Evolutionary conservation across 2,113 vertebrate genomes (phyloP), one percentile per base, ranked within the genome.

Genomic region (Sphaerodactylus townsendi): DNA sequence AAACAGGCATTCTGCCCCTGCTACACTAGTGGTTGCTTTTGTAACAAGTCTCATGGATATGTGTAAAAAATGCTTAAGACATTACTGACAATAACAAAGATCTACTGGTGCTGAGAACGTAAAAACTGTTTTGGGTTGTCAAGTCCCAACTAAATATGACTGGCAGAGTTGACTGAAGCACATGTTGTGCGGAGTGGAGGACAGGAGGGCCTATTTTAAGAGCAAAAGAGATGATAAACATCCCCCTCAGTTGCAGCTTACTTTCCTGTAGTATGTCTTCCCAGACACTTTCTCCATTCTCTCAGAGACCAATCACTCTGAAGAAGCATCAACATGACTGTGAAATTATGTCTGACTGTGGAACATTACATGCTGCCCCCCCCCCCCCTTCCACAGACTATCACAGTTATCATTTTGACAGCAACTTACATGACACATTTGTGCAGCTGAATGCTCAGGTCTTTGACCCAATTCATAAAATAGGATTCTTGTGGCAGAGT

Each of bases 391-490:
- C 86, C 91, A 37, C 82, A 82, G 70, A 59, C 91, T 86, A 90
- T 69, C 83, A 35, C 76, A 88, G 88, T 85, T 87, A 87, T 86
- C 93, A 92, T 95, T 92, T 91, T 94, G 81, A 93, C 68, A 91
- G 83, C 83, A 81, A 90, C 93, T 94, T 93, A 91, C 90, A 56
- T 1, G 50, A 77, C 0, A 73, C 2, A 85, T 81, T 83, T 77
- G 79, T 89, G 91, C 68, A 86, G 46, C 76, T 79, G 69, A 87
- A 88, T 89, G 87, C 86, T 89, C 92, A 92, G 91, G 91, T 89
- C 90, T 94, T 93, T 93, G 92, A 88, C 91, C 89, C 84, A 92
- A 91, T 92, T 93, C 83, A 93, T 76, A 91, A 87, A 95, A 93
- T 87, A 93, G 92, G 91, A 88, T 94, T 65, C 85, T 92, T 93